Conservation (phyloP, 2,888 invertebrate genomes). For the Encarsia formosa region DNA sequence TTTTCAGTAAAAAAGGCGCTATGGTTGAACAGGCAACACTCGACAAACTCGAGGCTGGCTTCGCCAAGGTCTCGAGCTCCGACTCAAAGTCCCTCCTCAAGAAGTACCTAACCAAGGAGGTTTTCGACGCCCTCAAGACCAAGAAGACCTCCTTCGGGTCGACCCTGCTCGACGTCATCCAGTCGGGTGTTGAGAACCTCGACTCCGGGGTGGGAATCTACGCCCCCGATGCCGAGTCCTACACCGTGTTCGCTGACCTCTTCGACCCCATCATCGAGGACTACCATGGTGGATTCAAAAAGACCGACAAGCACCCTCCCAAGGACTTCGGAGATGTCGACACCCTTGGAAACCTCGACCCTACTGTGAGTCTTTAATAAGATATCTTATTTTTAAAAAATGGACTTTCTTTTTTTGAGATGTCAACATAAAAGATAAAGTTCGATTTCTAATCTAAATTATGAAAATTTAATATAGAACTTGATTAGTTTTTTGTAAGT, state of each 20-base stretch:
- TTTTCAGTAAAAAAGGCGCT: constrained; percentile 67
- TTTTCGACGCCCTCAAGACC: constrained; percentile 87
- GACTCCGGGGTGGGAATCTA: constrained; percentile 97
- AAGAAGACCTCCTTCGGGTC: constrained; percentile 93
- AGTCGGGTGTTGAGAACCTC: constrained; percentile 92
- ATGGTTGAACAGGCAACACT: constrained; percentile 91
- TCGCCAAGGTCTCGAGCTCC: constrained; percentile 78
- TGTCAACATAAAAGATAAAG: too few species aligned
- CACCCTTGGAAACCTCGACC: constrained; percentile 88
- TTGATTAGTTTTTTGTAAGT: too few species aligned
- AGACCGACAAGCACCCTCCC: constrained; percentile 89
- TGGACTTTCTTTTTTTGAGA: too few species aligned
- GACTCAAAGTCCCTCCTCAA: constrained; percentile 95
- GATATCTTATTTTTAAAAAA: too few species aligned
- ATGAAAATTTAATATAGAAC: too few species aligned
- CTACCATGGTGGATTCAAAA: constrained; percentile 93
- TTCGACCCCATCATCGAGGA: constrained; percentile 98
- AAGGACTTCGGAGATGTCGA: constrained; percentile 92
- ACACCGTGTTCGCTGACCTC: constrained; percentile 84
- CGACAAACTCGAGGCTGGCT: constrained; percentile 89
- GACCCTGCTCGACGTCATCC: constrained; percentile 88
- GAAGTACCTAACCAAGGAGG: constrained; percentile 87
- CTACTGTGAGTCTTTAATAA: constrained; percentile 61
- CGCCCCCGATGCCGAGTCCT: constrained; percentile 94
- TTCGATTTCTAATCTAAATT: too few species aligned